Evolutionary conservation across 2,113 vertebrate genomes (phyloP), one percentile per base, ranked within the genome.

Genomic region (Crotophaga sulcirostris): DNA sequence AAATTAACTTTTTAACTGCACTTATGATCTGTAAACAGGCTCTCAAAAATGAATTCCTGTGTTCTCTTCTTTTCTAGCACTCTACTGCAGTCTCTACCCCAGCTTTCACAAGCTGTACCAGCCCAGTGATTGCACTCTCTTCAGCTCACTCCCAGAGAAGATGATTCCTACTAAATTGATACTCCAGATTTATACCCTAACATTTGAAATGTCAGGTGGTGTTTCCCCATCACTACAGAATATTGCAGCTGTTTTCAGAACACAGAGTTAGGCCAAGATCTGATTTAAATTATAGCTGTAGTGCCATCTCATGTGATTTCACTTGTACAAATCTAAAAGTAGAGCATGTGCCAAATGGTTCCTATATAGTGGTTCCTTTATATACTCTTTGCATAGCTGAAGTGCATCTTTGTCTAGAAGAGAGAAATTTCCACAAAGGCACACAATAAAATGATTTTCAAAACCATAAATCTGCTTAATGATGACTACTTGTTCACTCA

Each of bases 221-320:
- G 64, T 88, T 95, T 93, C 47, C 60, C 66, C 36, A 24, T 68
- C 10, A 11, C 74, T 75, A 19, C 28, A 38, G 20, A 16, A 47
- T 23, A 36, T 38, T 58, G 51, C 51, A 77, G 60, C 58, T 90
- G 56, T 74, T 92, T 83, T 59, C 75, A 75, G 68, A 80, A 19
- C 25, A 29, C 16, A n/a, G 55, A 67, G 33, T 55, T 67, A 92
- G 62, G 68, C 84, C 75, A 88, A 70, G 55, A 70, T 36, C 60
- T 92, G 75, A 67, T 88, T 92, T 90, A 79, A 95, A 63, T 84
- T 80, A 84, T n/a, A 52, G 33, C 73, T 93, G 25, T 52, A 76
- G 36, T 82, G 66, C 29, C 33, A 64, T 74, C 73, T 86, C 68
- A 49, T 56, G 73, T 84, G 60, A 74, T 88, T 86, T 68, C n/a